Conservation (phyloP, 2,888 invertebrate species). For the Campopleginae sp. region DNA sequence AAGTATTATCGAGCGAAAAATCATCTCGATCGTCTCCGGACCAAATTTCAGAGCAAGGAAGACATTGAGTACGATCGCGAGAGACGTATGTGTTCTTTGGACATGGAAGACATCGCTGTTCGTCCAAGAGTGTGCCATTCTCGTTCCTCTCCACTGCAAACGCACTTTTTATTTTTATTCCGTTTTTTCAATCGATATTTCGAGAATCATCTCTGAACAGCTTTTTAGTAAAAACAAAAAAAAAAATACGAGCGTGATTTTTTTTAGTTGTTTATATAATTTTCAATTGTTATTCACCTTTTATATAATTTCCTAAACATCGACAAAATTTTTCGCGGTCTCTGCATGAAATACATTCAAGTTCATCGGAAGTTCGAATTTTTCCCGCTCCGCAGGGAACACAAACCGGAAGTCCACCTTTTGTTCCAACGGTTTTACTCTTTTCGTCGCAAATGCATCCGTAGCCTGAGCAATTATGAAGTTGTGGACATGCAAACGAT, state of each 20-base stretch:
- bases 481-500: not conserved
- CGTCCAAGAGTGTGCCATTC: conserved; percentile 80
- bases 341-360: conserved; percentile 80
- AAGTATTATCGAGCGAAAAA: conserved; percentile 80
- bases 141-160: conserved; percentile 82
- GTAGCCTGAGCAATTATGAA: conserved; percentile 79
- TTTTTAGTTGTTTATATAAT: not conserved
- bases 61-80: conserved; percentile 80
- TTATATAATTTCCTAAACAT: conserved; percentile 78
- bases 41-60: conserved; percentile 78
- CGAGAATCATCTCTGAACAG: not conserved
- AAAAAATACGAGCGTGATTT: not conserved
- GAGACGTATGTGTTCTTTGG: conserved; percentile 82
- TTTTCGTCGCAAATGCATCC: conserved; percentile 84
- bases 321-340: conserved; percentile 70
- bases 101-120: conserved; percentile 83
- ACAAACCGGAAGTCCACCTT: conserved; percentile 78
- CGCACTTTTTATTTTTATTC: conserved; percentile 48
- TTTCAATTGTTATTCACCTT: conserved; percentile 73
- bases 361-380: conserved; percentile 80
- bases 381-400: conserved; percentile 77
- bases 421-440: conserved; percentile 77
- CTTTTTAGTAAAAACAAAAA: too few relatives aligned
- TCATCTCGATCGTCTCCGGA: conserved; percentile 70
- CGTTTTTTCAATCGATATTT: not conserved